Evolutionary conservation across 2,797 vertebrate genomes (phyloP).

Genomic region (Epinephelus awoara): DNA sequence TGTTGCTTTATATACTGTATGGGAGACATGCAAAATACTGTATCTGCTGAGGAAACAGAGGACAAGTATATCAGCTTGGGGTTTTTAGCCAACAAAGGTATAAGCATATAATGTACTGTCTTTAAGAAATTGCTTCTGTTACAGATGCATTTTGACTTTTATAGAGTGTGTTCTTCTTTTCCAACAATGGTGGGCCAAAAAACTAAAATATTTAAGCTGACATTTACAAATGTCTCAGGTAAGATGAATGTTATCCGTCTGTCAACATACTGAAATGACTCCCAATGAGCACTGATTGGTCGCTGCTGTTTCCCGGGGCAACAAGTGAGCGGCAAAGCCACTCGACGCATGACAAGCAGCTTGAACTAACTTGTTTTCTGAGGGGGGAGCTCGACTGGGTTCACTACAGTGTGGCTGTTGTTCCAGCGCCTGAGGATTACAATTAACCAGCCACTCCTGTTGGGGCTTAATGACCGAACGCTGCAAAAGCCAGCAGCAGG

Average conservation of each 20-base stretch:
- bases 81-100: background rate
- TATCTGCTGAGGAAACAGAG: background rate
- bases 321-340: conserved; percentile 53
- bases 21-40: background rate
- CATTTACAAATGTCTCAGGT: conserved; percentile 1
- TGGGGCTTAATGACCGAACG: conserved; percentile 80
- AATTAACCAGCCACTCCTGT: conserved; percentile 81
- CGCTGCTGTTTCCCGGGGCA: conserved; percentile 36
- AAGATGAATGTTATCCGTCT: background rate
- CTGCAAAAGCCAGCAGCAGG: conserved; percentile 77
- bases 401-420: conserved; percentile 82
- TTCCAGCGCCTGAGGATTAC: conserved; percentile 80
- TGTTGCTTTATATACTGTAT: conserved; percentile 38
- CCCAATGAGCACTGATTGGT: conserved; percentile 46
- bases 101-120: background rate
- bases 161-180: background rate
- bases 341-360: conserved; percentile 71
- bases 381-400: conserved; percentile 37
- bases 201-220: background rate
- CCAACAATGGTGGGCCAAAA: background rate
- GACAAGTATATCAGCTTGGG: conserved; percentile 4
- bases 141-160: background rate
- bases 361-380: conserved; percentile 68
- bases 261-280: conserved; percentile 26
- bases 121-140: background rate